Evolutionary conservation across 2,797 vertebrate genomes (phyloP).

Genomic region (Gadopsis marmoratus): DNA sequence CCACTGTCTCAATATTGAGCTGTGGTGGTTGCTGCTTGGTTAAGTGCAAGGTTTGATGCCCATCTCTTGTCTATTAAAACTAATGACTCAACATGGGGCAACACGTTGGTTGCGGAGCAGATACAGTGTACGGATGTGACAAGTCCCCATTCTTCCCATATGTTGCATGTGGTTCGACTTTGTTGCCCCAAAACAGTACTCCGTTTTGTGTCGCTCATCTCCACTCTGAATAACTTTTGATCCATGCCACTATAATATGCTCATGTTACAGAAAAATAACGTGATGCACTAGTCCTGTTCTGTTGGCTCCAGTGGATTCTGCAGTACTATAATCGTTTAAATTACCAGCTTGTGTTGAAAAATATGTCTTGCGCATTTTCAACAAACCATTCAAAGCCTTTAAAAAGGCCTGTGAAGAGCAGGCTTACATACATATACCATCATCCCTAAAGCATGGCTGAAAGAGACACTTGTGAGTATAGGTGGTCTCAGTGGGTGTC

Average conservation of each 20-base stretch:
- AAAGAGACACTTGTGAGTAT: conserved; percentile 49
- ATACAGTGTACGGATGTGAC: neutral
- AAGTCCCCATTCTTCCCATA: neutral
- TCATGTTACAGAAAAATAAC: conserved; percentile 2
- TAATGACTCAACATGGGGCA: neutral
- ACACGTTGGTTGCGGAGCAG: neutral
- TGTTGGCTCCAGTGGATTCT: conserved; percentile 4
- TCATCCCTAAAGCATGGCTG: conserved; percentile 25
- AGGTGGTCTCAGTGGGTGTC: conserved; percentile 68
- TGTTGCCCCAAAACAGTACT: neutral
- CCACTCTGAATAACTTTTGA: conserved; percentile 6
- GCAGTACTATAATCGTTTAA: conserved; percentile 26
- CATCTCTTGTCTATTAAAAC: neutral
- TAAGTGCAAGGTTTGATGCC: neutral
- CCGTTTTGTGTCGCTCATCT: conserved; percentile 3
- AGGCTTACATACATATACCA: conserved; percentile 3
- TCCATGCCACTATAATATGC: neutral
- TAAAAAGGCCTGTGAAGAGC: conserved; percentile 33
- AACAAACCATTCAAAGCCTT: conserved; percentile 47
- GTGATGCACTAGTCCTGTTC: neutral
- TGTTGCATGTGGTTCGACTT: conserved; percentile 7
- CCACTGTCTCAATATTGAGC: neutral
- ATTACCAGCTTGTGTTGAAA: conserved; percentile 39
- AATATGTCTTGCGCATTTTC: conserved; percentile 26
- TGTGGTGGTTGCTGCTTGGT: neutral